Evolutionary conservation across 2,113 vertebrate species (phyloP).

Genomic region (Platichthys flesus): DNA sequence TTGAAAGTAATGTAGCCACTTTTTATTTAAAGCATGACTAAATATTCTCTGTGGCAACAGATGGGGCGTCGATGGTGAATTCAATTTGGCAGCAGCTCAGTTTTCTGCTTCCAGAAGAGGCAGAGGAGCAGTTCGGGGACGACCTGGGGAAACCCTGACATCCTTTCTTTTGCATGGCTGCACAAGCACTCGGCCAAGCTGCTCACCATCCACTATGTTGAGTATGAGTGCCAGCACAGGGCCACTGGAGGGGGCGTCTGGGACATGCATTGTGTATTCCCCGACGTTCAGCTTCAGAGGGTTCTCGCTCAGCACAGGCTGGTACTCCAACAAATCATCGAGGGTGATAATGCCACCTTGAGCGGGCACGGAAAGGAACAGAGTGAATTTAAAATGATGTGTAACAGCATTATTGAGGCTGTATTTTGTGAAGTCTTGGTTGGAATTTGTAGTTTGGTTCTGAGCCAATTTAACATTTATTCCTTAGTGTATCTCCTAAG

Average conservation of each 20-base stretch:
- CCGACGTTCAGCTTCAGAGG: constrained; percentile 85
- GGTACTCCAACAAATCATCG: constrained; percentile 88
- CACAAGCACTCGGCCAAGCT: constrained; percentile 41
- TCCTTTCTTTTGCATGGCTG: constrained; percentile 57
- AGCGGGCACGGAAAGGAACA: constrained; percentile 28
- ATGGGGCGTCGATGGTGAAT: constrained; percentile 40
- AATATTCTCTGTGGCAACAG: constrained; percentile 39
- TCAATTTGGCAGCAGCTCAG: constrained; percentile 40
- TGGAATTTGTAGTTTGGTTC: background rate
- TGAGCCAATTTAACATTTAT: background rate
- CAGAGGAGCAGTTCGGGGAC: constrained; percentile 37
- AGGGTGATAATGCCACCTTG: constrained; percentile 90
- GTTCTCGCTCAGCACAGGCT: constrained; percentile 83
- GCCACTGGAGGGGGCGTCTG: constrained; percentile 91
- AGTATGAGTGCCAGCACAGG: constrained; percentile 93
- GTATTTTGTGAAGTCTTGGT: background rate
- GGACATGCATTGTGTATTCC: constrained; percentile 86
- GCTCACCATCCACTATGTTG: constrained; percentile 93
- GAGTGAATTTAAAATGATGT: constrained; percentile 9
- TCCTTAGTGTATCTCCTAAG: background rate
- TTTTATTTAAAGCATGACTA: constrained; percentile 32
- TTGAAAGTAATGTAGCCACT: constrained; percentile 28
- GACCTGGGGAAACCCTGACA: constrained; percentile 64
- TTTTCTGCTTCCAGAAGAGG: constrained; percentile 44
- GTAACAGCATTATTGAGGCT: background rate